Conservation (phyloP, 2,888 invertebrate species). For the Oasisia sp. region DNA sequence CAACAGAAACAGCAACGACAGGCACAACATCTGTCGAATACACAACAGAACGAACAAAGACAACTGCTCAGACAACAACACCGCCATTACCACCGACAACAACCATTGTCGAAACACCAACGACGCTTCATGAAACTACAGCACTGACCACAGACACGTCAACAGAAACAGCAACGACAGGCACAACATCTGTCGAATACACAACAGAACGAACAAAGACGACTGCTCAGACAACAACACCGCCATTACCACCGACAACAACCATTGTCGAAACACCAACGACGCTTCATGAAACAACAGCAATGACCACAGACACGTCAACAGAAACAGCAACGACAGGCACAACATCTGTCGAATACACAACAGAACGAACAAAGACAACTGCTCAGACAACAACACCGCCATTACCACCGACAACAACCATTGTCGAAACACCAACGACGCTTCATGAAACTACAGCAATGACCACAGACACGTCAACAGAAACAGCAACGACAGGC, state of each 20-base stretch:
- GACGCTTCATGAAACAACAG: background rate
- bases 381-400: too few species aligned
- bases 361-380: too few species aligned
- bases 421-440: background rate
- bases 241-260: background rate
- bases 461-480: background rate
- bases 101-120: background rate
- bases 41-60: background rate
- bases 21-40: background rate
- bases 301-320: too few species aligned
- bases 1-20: background rate
- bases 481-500: background rate
- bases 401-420: background rate
- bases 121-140: background rate
- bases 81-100: background rate
- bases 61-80: background rate
- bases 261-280: background rate
- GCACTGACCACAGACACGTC: background rate
- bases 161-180: background rate
- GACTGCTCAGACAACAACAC: too few species aligned
- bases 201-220: too few species aligned
- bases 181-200: background rate
- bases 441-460: background rate
- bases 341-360: too few species aligned
- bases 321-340: too few species aligned